Percentiles rank a stretch among this genome's conserved stretches.
These are phyloP conservation scores for Beris chalybata DNA, from an alignment of 2,888 invertebrate genomes.

Conservation along the genomic window DNA sequence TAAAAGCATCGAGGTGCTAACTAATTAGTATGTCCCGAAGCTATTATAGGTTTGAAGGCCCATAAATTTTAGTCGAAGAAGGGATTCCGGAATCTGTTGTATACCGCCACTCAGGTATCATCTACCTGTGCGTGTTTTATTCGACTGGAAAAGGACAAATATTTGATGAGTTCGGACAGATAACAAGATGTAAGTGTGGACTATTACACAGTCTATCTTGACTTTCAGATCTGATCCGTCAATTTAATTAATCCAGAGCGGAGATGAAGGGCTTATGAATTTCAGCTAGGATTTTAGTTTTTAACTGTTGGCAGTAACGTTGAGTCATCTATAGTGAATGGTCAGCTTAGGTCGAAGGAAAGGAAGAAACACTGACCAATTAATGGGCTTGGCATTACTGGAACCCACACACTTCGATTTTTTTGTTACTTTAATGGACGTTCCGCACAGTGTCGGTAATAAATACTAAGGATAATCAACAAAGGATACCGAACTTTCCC, in stretches of 20 bases:
- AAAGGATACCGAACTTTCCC: conserved; percentile 37
- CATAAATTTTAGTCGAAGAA: conserved; percentile 3
- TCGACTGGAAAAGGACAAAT: conserved; percentile 32
- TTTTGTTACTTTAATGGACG: not conserved
- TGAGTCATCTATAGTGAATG: too few species aligned
- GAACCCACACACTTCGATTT: conserved; percentile 34
- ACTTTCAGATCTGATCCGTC: conserved; percentile 20
- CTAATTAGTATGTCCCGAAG: conserved; percentile 39
- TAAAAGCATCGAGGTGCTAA: conserved; percentile 38
- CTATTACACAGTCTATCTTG: conserved; percentile 30
- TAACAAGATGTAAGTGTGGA: conserved; percentile 37
- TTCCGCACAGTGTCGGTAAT: conserved; percentile 24
- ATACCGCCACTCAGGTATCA: conserved; percentile 3
- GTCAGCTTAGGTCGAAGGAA: not conserved
- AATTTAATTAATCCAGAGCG: conserved; percentile 9
- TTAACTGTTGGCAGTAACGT: too few species aligned
- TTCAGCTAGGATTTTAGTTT: too few species aligned
- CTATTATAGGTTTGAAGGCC: conserved; percentile 29
- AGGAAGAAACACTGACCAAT: conserved; percentile 32
- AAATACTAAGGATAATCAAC: conserved; percentile 38
- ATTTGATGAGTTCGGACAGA: conserved; percentile 37
- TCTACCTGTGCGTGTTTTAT: not conserved
- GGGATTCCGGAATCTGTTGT: conserved; percentile 7
- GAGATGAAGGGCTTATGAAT: too few species aligned
- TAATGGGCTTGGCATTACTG: conserved; percentile 23